Evolutionary conservation across 2,797 vertebrate genomes (phyloP), one percentile per base, ranked within the genome.

Genomic region (Cirrhinus mrigala): DNA sequence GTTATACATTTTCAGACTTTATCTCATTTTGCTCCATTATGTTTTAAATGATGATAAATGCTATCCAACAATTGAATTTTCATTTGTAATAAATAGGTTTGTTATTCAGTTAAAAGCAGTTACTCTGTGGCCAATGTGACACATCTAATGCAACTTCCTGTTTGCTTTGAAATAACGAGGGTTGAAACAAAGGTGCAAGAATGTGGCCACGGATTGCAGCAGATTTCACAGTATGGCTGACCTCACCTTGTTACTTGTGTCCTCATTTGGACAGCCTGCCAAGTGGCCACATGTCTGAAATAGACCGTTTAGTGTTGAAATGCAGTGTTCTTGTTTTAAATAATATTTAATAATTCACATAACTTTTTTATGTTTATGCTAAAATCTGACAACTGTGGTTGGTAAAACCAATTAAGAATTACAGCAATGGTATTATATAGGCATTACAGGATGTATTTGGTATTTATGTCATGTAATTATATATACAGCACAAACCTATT

Each of bases 301-400:
- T 24, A 18, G 69, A 84, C 74, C 29, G 37, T 85, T 77, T 48
- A 58, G 20, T 85, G 64, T 79, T 50, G 75, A 60, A 71, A 85
- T 9, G 33, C n/a, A 8, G 22, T 40, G 24, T n/a, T 79, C 40
- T 46, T 7, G 6, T 60, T 44, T 79, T 16, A 62, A 79, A 33
- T 77, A 2, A 3, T 10, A 4, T n/a, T 40, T 22, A 0, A 33
- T 15, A 2, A 56, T 15, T 20, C 29, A 56, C 15, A n/a, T n/a
- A 46, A 60, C 1, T 4, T 24, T 58, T 46, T 24, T 27, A 11
- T 0, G 7, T 71, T 24, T n/a, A 24, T n/a, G n/a, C 69, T 48
- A 16, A 73, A 48, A 27, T 16, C 69, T 40, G 18, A 71, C 11
- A 24, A 22, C n/a, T 71, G 69, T 16, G 22, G 14, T 71, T 46